Conservation (phyloP, 2,797 vertebrate genomes). For the Masticophis lateralis region DNA sequence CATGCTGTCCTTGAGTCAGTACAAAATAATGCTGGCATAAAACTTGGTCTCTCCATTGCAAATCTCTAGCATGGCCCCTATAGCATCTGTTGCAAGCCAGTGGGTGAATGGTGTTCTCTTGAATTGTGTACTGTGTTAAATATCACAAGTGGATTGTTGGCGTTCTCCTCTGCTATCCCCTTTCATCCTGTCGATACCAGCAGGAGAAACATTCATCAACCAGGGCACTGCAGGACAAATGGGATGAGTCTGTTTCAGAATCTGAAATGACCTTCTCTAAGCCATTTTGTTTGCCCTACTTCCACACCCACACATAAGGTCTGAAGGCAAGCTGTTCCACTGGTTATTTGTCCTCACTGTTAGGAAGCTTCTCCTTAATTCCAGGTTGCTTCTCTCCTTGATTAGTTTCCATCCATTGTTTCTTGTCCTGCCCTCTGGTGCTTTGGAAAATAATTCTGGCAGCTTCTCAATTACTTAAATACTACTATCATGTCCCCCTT, state of each 20-base stretch:
- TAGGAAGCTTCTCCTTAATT: too few species aligned
- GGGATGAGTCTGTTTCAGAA: background rate
- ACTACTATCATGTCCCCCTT: too few species aligned
- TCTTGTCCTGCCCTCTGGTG: too few species aligned
- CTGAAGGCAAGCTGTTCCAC: too few species aligned
- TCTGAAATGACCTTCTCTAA: background rate
- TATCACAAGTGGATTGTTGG: background rate
- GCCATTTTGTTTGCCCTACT: background rate
- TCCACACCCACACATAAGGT: background rate
- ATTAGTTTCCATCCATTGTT: too few species aligned
- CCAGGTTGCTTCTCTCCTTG: too few species aligned
- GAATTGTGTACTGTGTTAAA: background rate
- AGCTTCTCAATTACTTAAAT: too few species aligned
- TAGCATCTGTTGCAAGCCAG: background rate
- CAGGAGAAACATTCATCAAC: background rate
- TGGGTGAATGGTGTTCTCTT: background rate
- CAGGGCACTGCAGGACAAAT: background rate
- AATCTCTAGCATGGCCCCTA: background rate
- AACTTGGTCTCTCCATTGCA: background rate
- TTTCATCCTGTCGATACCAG: background rate
- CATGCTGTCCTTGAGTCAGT: background rate
- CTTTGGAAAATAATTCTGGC: too few species aligned
- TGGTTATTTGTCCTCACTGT: too few species aligned
- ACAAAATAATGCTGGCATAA: background rate
- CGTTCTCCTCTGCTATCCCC: background rate